Evolutionary conservation across 2,888 invertebrate genomes (phyloP), one percentile per base, ranked within the genome.

Genomic region (Steinernema scapterisci): DNA sequence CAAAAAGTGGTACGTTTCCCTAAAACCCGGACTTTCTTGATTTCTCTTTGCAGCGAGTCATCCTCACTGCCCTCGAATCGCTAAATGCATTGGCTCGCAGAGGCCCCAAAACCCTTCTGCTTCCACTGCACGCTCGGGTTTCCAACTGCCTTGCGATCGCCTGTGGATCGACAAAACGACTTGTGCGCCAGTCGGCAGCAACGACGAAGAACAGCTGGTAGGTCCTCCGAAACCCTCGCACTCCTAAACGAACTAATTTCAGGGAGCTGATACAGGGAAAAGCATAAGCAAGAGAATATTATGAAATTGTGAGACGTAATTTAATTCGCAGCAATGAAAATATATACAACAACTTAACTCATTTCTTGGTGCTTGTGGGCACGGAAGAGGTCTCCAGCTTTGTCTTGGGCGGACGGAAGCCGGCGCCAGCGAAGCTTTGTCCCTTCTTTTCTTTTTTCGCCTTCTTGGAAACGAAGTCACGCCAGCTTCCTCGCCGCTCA

Each of bases 401-500:
- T 31, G 79, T 54, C 56, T 82, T 82, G 7, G 86, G 86, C 19
- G 87, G 86, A 63, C 82, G 83, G 81, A 87, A 87, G 31, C 84
- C 82, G 27, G 84, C 82, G 25, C 87, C 87, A 19, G 77, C 78
- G 76, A 84, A 74, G 7, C 81, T 77, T 63, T 82, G 82, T 19
- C 85, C 82, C 71, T 84, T 85, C 74, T 82, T 81, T 74, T 85
- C 85, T 56, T 86, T 85, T 74, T 83, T 83, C 70, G 71, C 71
- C 19, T 73, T 74, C 71, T 81, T 79, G 19, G 70, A 73, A 52
- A 77, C 70, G 78, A 87, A 87, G 51, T 84, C 83, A 6, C 86
- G 80, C 87, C 87, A 87, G 46, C 83, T 83, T 43, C 85, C 84
- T 2, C 85, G 82, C 7, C 87, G 80, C 23, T 85, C 87, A 72